These are phyloP conservation scores for Trichopria drosophilae DNA, from an alignment of 2,888 invertebrate species.

Conservation along the genomic window DNA sequence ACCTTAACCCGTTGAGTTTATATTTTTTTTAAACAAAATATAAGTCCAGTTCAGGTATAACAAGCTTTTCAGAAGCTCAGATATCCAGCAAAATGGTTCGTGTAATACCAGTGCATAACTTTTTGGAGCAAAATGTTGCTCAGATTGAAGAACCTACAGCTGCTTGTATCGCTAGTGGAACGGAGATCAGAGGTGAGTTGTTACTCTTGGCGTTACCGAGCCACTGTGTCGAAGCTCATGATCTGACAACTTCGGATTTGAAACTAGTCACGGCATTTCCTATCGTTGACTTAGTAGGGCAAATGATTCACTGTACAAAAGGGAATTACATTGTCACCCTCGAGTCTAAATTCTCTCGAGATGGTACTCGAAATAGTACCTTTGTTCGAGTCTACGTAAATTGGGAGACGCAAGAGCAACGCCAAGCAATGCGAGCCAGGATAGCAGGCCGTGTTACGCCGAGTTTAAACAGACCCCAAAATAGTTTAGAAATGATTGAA, in stretches of 20 bases:
- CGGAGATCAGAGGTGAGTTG: constrained; percentile 54
- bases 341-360: constrained; percentile 62
- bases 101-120: constrained; percentile 71
- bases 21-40: too few relatives aligned
- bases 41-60: too few relatives aligned
- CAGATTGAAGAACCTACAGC: constrained; percentile 69
- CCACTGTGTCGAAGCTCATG: constrained; percentile 66
- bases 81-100: constrained; percentile 63
- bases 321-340: constrained; percentile 73
- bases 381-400: constrained; percentile 76
- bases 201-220: constrained; percentile 66
- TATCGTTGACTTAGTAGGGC: constrained; percentile 72
- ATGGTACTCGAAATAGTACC: constrained; percentile 43
- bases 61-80: too few relatives aligned
- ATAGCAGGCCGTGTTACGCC: constrained; percentile 78
- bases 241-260: constrained; percentile 56
- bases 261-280: constrained; percentile 67
- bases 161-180: constrained; percentile 64
- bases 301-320: constrained; percentile 68
- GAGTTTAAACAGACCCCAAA: constrained; percentile 66
- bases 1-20: too few relatives aligned
- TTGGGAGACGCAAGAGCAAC: constrained; percentile 64
- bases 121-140: constrained; percentile 67
- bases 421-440: constrained; percentile 67
- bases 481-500: constrained; percentile 74